Percentiles rank a stretch among this genome's conserved stretches.
phyloP scores from a whole-genome alignment of 2,888 invertebrate genomes.

The Diaperis boleti region DNA sequence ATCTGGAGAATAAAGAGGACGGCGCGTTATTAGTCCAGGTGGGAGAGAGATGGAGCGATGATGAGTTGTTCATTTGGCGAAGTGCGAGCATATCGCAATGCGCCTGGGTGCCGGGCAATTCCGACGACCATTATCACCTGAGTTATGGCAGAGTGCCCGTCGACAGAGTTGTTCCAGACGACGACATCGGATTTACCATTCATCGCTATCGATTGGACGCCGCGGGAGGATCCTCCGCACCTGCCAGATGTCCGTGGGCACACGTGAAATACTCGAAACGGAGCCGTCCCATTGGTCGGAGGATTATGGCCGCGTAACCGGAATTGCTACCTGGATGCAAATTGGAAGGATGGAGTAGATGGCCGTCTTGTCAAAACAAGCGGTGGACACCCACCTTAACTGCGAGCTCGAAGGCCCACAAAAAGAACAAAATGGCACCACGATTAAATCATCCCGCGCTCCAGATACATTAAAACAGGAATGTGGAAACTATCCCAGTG shows the following conservation, averaged over 20 bases:
- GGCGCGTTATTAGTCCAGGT: constrained; percentile 47
- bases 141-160: constrained; percentile 65
- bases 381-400: too few species aligned
- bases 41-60: constrained; percentile 59
- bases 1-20: constrained; percentile 56
- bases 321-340: too few species aligned
- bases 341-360: too few species aligned
- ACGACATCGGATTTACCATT: constrained; percentile 61
- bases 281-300: too few species aligned
- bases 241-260: too few species aligned
- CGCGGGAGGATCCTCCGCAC: neutral
- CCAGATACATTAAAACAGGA: neutral
- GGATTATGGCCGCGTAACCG: too few species aligned
- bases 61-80: constrained; percentile 65
- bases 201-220: constrained; percentile 60
- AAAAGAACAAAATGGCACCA: too few species aligned
- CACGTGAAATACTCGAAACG: too few species aligned
- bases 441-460: too few species aligned
- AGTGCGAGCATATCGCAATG: constrained; percentile 65
- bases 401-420: too few species aligned
- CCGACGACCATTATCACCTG: constrained; percentile 67
- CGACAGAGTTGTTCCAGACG: constrained; percentile 65
- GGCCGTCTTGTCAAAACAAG: too few species aligned
- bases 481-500: constrained; percentile 2
- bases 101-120: constrained; percentile 63